A percentile compares a stretch with the other conserved stretches of the same genome.
Conservation (phyloP, 1,140 invertebrate genomes). For the Sinella curviseta region DNA sequence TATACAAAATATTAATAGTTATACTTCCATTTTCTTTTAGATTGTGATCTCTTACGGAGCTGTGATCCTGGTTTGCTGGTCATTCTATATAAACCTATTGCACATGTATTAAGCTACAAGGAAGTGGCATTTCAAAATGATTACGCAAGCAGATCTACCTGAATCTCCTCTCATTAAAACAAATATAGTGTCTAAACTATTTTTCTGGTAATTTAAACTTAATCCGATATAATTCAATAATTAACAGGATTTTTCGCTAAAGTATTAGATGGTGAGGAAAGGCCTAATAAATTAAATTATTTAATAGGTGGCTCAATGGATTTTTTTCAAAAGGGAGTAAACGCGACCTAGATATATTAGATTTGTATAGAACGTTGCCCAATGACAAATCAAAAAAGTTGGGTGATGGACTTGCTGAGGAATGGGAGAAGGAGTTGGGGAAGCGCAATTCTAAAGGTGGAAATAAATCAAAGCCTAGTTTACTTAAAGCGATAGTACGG, state of each 20-base stretch:
- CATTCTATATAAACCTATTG: no score
- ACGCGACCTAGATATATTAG: constrained; percentile 51
- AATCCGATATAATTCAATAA: background rate
- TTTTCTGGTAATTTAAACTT: constrained; percentile 40
- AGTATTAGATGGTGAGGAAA: no score
- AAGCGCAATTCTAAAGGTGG: constrained; percentile 33
- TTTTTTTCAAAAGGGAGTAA: constrained; percentile 49
- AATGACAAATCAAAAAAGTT: constrained; percentile 32
- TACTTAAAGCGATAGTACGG: constrained; percentile 50
- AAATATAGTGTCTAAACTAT: constrained; percentile 38
- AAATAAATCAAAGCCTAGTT: constrained; percentile 51
- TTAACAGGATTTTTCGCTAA: no score
- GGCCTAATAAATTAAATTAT: no score
- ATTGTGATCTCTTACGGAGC: no score
- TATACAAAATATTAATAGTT: no score
- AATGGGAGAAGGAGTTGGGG: constrained; percentile 55
- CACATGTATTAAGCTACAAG: no score
- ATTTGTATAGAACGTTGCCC: constrained; percentile 51
- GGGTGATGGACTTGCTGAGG: constrained; percentile 46
- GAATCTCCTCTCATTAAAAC: constrained; percentile 33
- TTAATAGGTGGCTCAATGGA: constrained; percentile 49
- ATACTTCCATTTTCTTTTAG: no score
- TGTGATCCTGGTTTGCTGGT: no score
- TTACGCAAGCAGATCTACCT: background rate
- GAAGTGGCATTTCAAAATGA: constrained; percentile 16